Percentiles rank a stretch among this genome's conserved stretches.
These are phyloP conservation scores for Xylophagus ater DNA, from an alignment of 2,888 invertebrate species.

Conservation along the genomic window DNA sequence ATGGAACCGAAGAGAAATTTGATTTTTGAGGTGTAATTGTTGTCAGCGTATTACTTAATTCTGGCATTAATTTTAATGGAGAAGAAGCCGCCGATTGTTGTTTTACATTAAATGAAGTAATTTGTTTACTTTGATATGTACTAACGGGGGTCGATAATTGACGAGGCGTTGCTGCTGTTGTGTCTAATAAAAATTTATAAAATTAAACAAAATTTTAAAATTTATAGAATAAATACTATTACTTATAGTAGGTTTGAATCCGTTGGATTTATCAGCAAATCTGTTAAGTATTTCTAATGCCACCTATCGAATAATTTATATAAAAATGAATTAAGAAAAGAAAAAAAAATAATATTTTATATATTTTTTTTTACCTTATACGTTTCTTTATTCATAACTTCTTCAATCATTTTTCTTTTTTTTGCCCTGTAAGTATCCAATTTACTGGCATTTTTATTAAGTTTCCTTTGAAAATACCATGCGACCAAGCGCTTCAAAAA, in stretches of 20 bases:
- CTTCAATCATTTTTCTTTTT: slow-evolving; percentile 80
- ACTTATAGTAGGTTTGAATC: slow-evolving; percentile 18
- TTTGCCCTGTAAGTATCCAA: slow-evolving; percentile 60
- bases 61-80: slow-evolving; percentile 1
- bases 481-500: slow-evolving; percentile 66
- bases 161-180: neutral
- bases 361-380: slow-evolving; percentile 75
- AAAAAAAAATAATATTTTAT: too few relatives aligned
- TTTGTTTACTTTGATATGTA: too few relatives aligned
- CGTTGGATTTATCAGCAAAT: slow-evolving; percentile 32
- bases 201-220: neutral
- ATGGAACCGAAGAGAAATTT: too few relatives aligned
- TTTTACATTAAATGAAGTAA: neutral
- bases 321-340: too few relatives aligned
- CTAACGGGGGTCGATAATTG: neutral
- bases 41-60: slow-evolving; percentile 6
- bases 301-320: slow-evolving; percentile 22
- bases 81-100: slow-evolving; percentile 3
- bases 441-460: slow-evolving; percentile 65
- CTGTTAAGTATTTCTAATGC: slow-evolving; percentile 36
- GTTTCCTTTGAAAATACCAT: slow-evolving; percentile 79
- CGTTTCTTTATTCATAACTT: slow-evolving; percentile 95
- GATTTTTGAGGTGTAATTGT: slow-evolving; percentile 8
- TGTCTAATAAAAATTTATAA: neutral
- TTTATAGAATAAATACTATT: slow-evolving; percentile 1